These are phyloP conservation scores for Dryoscopus gambensis DNA, from an alignment of 2,113 vertebrate genomes.

Conservation along the genomic window DNA sequence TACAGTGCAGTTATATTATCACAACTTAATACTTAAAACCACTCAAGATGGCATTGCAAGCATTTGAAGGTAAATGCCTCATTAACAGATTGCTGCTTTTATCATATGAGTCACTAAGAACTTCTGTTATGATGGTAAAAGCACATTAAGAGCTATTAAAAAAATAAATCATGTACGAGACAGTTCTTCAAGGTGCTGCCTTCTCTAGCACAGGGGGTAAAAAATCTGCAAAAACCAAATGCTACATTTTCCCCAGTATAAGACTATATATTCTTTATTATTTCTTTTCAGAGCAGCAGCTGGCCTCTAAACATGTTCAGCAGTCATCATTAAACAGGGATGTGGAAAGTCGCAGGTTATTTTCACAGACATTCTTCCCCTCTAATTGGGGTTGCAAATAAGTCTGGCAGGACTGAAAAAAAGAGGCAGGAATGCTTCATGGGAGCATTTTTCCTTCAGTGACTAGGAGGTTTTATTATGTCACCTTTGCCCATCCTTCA, in stretches of 20 bases:
- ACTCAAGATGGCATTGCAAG: constrained; percentile 20
- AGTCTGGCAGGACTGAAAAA: background rate
- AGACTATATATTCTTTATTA: background rate
- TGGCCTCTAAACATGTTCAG: background rate
- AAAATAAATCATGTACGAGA: background rate
- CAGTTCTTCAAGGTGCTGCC: background rate
- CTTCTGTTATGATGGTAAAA: background rate
- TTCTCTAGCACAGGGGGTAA: background rate
- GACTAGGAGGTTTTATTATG: background rate
- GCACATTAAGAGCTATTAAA: background rate
- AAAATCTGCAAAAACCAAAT: background rate
- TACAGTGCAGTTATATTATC: background rate
- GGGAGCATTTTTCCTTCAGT: background rate
- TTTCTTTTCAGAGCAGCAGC: background rate
- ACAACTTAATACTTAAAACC: constrained; percentile 23
- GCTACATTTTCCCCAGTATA: background rate
- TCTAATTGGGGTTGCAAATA: background rate
- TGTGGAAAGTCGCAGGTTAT: background rate
- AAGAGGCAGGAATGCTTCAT: background rate
- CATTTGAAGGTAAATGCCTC: constrained; percentile 41
- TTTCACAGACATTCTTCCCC: background rate
- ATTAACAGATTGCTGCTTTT: constrained; percentile 56
- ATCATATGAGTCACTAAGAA: constrained; percentile 34
- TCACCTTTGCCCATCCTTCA: background rate
- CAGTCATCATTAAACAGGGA: background rate